Percentiles rank a stretch among this genome's conserved stretches.
Conservation (phyloP, 2,888 invertebrate genomes). For the Perithous albicinctus region DNA sequence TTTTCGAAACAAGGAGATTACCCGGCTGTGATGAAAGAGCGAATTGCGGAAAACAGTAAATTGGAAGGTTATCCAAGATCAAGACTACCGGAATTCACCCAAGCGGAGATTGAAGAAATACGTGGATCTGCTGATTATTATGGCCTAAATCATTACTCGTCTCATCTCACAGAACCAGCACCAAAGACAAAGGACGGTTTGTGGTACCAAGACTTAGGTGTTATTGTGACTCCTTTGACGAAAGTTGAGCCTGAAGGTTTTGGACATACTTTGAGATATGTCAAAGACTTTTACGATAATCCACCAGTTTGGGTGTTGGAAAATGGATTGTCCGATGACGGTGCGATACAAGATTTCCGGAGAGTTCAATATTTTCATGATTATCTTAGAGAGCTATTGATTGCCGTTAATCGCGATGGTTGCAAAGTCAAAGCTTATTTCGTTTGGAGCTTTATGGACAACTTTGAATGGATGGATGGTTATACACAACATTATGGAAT, state of each 20-base stretch:
- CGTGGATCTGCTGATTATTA: slow-evolving; percentile 78
- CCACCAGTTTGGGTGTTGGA: slow-evolving; percentile 82
- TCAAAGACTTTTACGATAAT: slow-evolving; percentile 82
- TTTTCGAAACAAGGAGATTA: slow-evolving; percentile 85
- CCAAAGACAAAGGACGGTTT: slow-evolving; percentile 39
- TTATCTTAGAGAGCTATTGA: slow-evolving; percentile 85
- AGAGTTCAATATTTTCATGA: slow-evolving; percentile 79
- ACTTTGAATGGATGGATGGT: slow-evolving; percentile 88
- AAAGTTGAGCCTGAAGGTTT: slow-evolving; percentile 85
- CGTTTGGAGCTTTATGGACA: slow-evolving; percentile 88
- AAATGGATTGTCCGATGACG: slow-evolving; percentile 81
- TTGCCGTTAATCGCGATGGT: slow-evolving; percentile 85
- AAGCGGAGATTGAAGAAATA: slow-evolving; percentile 86
- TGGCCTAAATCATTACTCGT: slow-evolving; percentile 79
- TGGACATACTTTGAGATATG: slow-evolving; percentile 80
- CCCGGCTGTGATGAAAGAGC: slow-evolving; percentile 85
- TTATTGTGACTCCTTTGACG: slow-evolving; percentile 87
- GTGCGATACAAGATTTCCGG: slow-evolving; percentile 72
- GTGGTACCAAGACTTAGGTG: slow-evolving; percentile 82
- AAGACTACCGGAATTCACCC: slow-evolving; percentile 84
- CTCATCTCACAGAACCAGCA: slow-evolving; percentile 67
- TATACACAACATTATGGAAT: slow-evolving; percentile 89
- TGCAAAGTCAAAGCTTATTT: slow-evolving; percentile 86
- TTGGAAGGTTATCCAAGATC: slow-evolving; percentile 84
- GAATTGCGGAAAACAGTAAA: slow-evolving; percentile 83